Percentiles rank a stretch among this genome's conserved stretches.
phyloP scores from a whole-genome alignment of 2,797 vertebrate genomes.

The Dryobates pubescens region DNA sequence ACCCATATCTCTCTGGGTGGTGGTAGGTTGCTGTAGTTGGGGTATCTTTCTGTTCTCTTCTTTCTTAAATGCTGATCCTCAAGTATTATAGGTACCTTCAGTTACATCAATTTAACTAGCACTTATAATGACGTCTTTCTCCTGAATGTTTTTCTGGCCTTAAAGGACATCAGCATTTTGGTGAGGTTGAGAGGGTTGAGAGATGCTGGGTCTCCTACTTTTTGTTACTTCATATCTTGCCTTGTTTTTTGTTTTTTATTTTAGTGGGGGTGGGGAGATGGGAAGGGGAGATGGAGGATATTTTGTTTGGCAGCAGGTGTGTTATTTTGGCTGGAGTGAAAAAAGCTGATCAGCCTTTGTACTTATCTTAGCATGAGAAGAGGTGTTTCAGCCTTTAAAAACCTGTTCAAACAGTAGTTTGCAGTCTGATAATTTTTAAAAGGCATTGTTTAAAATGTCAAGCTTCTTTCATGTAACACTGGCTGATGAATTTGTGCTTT shows the following conservation, averaged over 20 bases:
- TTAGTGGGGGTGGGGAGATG: neutral
- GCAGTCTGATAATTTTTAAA: neutral
- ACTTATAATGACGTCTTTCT: neutral
- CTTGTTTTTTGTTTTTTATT: neutral
- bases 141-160: neutral
- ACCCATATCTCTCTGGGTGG: neutral
- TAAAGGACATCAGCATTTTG: neutral
- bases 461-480: neutral
- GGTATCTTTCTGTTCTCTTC: neutral
- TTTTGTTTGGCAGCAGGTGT: neutral
- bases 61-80: neutral
- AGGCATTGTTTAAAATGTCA: neutral
- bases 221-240: neutral
- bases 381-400: neutral
- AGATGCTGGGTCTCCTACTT: neutral
- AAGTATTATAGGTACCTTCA: neutral
- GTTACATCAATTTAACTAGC: neutral
- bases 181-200: neutral
- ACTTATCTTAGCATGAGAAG: neutral
- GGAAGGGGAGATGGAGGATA: neutral
- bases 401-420: slow-evolving; percentile 1
- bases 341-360: neutral
- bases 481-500: neutral
- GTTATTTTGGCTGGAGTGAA: neutral
- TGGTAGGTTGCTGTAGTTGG: neutral